phyloP scores from a whole-genome alignment of 2,888 invertebrate genomes.

The Tubiluchus corallicola region DNA sequence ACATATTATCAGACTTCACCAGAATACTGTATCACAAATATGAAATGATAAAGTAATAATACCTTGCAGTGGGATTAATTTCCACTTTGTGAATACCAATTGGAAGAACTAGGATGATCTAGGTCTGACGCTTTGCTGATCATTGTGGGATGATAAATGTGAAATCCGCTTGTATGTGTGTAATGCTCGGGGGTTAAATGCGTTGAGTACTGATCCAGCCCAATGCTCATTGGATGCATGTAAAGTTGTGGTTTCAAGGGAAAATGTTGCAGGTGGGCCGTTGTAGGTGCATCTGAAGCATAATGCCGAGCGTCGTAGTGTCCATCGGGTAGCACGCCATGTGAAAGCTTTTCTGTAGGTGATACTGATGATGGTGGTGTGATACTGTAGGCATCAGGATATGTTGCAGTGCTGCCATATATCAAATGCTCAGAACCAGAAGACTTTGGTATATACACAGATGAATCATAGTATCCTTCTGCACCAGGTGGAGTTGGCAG shows the following conservation, averaged over 20 bases:
- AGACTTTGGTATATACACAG: conserved; percentile 28
- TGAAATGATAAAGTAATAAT: too few relatives aligned
- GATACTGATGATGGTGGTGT: conserved; percentile 94
- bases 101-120: background rate
- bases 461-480: conserved; percentile 36
- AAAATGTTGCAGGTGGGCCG: conserved; percentile 39
- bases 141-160: conserved; percentile 53
- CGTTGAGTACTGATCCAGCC: conserved; percentile 28
- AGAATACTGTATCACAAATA: too few relatives aligned
- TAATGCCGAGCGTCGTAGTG: conserved; percentile 35
- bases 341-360: conserved; percentile 60
- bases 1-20: too few relatives aligned
- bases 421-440: conserved; percentile 43
- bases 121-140: background rate
- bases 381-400: conserved; percentile 45
- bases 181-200: conserved; percentile 33
- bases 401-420: conserved; percentile 31
- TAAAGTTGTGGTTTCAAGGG: conserved; percentile 78
- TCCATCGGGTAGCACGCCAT: conserved; percentile 18
- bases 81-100: background rate
- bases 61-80: too few relatives aligned
- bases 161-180: conserved; percentile 59
- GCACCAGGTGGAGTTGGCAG: conserved; percentile 77
- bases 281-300: conserved; percentile 27
- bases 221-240: conserved; percentile 25